Evolutionary conservation across 2,113 vertebrate species (phyloP).

Genomic region (Sterna hirundo): DNA sequence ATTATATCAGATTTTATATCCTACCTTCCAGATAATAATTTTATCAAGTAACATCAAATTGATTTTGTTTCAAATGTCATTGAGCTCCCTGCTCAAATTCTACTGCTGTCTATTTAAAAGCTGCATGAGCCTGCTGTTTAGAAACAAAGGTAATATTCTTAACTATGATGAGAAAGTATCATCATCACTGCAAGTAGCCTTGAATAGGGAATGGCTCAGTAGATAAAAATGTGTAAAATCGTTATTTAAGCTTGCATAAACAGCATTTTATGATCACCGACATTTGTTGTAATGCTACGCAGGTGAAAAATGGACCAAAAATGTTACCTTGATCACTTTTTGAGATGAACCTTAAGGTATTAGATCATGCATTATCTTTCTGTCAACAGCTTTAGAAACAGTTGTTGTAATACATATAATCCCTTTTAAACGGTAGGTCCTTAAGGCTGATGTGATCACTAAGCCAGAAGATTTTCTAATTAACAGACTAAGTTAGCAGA

Average conservation of each 20-base stretch:
- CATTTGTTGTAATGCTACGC: conserved; percentile 1
- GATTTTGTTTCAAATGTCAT: conserved; percentile 49
- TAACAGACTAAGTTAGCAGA: conserved; percentile 71
- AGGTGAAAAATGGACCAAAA: conserved; percentile 35
- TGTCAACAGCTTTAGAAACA: conserved; percentile 65
- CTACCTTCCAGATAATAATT: conserved; percentile 10
- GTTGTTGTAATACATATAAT: conserved; percentile 63
- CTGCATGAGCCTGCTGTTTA: neutral
- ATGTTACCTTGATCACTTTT: conserved; percentile 36
- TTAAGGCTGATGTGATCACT: conserved; percentile 68
- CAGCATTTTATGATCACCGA: neutral
- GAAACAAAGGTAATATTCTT: conserved; percentile 42
- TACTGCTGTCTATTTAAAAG: neutral
- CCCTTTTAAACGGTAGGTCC: conserved; percentile 63
- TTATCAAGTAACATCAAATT: neutral
- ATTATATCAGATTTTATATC: conserved; percentile 9
- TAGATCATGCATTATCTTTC: conserved; percentile 33
- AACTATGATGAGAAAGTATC: neutral
- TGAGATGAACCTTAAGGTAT: conserved; percentile 42
- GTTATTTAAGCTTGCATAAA: conserved; percentile 45
- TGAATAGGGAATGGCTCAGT: neutral
- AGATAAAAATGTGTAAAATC: neutral
- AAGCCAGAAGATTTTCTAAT: conserved; percentile 66
- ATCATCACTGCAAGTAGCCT: neutral
- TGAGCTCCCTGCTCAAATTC: conserved; percentile 3